Evolutionary conservation across 2,797 vertebrate genomes (phyloP), one percentile per base, ranked within the genome.

Genomic region (Oryzias sinensis): DNA sequence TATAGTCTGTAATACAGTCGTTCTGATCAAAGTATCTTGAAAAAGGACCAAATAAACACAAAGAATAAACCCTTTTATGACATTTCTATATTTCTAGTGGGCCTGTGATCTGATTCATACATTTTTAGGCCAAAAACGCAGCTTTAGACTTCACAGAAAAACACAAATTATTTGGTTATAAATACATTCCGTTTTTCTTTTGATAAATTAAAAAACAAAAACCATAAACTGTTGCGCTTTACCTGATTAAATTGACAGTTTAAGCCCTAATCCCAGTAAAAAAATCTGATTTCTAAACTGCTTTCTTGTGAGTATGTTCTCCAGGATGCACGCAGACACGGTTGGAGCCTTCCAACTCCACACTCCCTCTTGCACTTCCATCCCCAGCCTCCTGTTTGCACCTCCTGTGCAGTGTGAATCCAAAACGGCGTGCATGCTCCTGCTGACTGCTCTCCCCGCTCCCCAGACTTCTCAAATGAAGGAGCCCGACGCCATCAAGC

Each of bases 401-500:
- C 84, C 86, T 88, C 85, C 83, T 84, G 86, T 83, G 79, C 81
- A 79, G 85, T 88, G 88, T 88, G 84, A 87, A 82, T 79, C 72
- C 62, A 83, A 78, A 78, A 79, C 83, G 9, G 70, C 82, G 72
- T 85, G 81, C 79, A 81, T 74, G 79, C 81, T 8, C 2, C 76
- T 78, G 80, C 83, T 81, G 76, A 80, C 76, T 59, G 44, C 70
- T 82, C 74, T 65, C 70, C 79, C 49, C 55, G 17, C 74, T 82
- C 75, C 62, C 59, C 68, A 87, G 83, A 85, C 82, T 81, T 85
- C 85, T 85, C 87, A 90, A 18, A 93, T 93, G 91, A 93, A 93
- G 91, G 92, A 93, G 88, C 89, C 92, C 74, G 92, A 93, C 76
- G 91, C 91, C 78, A 93, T 93, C 88, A 93, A 93, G 87, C 91